Evolutionary conservation across 1,140 invertebrate species (phyloP), one percentile per base, ranked within the genome.

Genomic region (Spodoptera frugiperda): DNA sequence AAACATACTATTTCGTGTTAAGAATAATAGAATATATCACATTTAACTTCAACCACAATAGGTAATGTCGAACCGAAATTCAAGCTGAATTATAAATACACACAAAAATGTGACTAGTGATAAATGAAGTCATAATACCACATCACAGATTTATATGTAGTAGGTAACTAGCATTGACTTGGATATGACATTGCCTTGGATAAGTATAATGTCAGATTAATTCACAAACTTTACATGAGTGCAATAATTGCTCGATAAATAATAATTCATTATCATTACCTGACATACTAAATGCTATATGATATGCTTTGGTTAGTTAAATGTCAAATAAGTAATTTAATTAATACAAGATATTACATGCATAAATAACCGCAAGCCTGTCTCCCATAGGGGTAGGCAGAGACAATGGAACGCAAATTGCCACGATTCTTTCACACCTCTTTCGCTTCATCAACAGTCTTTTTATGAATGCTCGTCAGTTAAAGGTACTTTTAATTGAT

Each of bases 201-300:
- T 15, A 59, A 59, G 10, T 39, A 9, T 33, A 14, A 59, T 30
- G 33, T 39, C n/a, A 39, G 10, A 15, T 46, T 63, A 63, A 63
- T 46, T 46, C n/a, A 39, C 59, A 19, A 39, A 46, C 39, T 44
- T 46, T 39, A 21, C 15, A 63, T 63, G 4, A 63, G 19, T 2
- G 15, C 59, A 19, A 39, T 19, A 63, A 63, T 63, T 12, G 33
- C 39, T 63, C 21, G 11, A 19, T 19, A 46, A 63, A 46, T 63
- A 63, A 53, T 53, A 15, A n/a, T 15, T 17, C 6, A 17, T n/a
- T 15, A 15, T 53, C 49, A 17, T 63, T 2, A 63, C 12, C 19
- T 63, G 59, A 46, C 59, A 46, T 46, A 46, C 33, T 39, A 1
- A 8, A 8, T 39, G 33, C 33, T 39, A 25, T 25, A n/a, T 61